Percentiles rank a stretch among this genome's conserved stretches.
phyloP scores from a whole-genome alignment of 2,888 invertebrate species.

The Epistrophella euchroma region DNA sequence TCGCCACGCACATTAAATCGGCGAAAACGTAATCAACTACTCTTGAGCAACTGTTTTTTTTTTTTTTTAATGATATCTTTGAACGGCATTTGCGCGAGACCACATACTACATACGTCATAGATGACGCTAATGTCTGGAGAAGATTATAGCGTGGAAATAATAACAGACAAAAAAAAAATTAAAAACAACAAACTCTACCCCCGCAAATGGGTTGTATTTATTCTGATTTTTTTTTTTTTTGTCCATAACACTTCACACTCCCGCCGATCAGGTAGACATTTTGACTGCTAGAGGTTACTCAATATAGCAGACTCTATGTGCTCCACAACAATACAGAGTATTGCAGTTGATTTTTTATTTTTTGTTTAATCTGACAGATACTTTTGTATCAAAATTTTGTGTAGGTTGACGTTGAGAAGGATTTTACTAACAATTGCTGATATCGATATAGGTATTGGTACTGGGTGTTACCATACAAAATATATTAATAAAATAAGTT shows the following conservation, averaged over 20 bases:
- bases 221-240: slow-evolving; percentile 1
- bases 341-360: slow-evolving; percentile 10
- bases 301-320: slow-evolving; percentile 4
- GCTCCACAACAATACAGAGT: neutral
- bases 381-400: slow-evolving; percentile 10
- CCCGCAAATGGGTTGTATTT: slow-evolving; percentile 50
- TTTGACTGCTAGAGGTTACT: slow-evolving; percentile 48
- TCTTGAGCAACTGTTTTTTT: slow-evolving; percentile 30
- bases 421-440: slow-evolving; percentile 3
- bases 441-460: neutral
- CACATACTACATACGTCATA: slow-evolving; percentile 53
- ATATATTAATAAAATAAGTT: neutral
- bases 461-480: slow-evolving; percentile 18
- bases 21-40: slow-evolving; percentile 22
- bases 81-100: slow-evolving; percentile 38
- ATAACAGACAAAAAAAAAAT: neutral
- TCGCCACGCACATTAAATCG: slow-evolving; percentile 47
- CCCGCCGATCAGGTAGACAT: slow-evolving; percentile 65
- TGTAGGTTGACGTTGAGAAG: slow-evolving; percentile 21
- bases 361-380: slow-evolving; percentile 25
- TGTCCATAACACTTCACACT: slow-evolving; percentile 38
- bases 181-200: slow-evolving; percentile 31
- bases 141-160: slow-evolving; percentile 56
- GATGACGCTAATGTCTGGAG: slow-evolving; percentile 56
- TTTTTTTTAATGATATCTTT: slow-evolving; percentile 33